phyloP scores from a whole-genome alignment of 2,113 vertebrate species.

The Oriolus oriolus region DNA sequence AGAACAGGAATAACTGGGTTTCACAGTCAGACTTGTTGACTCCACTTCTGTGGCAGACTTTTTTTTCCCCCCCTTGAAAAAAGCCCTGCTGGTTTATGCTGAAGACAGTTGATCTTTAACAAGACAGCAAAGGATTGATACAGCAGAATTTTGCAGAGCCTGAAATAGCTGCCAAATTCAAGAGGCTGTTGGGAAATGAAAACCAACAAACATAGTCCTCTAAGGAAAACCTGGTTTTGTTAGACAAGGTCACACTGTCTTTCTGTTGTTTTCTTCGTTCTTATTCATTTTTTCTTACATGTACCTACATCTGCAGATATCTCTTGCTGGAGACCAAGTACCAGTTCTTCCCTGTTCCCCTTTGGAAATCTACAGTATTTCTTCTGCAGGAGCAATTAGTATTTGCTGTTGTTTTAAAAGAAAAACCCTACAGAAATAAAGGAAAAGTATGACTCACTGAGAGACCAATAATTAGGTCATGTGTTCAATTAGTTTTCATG shows the following conservation, averaged over 20 bases:
- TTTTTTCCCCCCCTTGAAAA: background rate
- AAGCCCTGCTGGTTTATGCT: background rate
- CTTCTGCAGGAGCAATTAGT: constrained; percentile 30
- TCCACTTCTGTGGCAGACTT: background rate
- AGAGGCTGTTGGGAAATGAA: constrained; percentile 10
- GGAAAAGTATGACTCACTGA: constrained; percentile 50
- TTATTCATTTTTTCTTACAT: background rate
- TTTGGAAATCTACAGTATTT: constrained; percentile 4
- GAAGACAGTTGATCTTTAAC: constrained; percentile 20
- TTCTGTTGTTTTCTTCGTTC: background rate
- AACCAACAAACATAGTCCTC: background rate
- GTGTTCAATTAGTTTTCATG: constrained; percentile 66
- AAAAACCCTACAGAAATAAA: constrained; percentile 57
- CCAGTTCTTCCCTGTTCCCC: background rate
- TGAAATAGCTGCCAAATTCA: constrained; percentile 37
- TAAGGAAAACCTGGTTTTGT: constrained; percentile 1
- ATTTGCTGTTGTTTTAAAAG: constrained; percentile 54
- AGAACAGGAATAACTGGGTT: background rate
- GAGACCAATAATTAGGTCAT: constrained; percentile 69
- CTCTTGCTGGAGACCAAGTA: background rate
- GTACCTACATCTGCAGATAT: background rate
- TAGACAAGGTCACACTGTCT: constrained; percentile 21
- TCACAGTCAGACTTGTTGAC: background rate
- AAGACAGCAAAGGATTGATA: constrained; percentile 37
- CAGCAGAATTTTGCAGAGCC: constrained; percentile 28